Conservation (phyloP, 1,140 invertebrate genomes). For the Platyscapa corneri region DNA sequence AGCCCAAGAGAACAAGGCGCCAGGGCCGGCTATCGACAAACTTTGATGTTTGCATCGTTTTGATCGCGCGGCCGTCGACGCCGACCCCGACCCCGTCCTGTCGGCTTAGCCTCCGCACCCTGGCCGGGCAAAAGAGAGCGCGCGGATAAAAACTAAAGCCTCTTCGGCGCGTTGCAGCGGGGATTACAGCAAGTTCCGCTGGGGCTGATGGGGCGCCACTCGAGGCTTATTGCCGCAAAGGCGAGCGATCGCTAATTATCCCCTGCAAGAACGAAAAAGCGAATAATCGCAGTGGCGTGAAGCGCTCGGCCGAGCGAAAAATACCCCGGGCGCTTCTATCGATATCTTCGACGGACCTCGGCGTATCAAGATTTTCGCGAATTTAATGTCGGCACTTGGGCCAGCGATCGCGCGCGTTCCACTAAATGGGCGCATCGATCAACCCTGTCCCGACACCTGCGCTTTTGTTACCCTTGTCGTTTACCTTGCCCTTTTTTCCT, state of each 20-base stretch:
- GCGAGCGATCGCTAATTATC: background rate
- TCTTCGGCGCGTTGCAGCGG: background rate
- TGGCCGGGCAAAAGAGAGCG: background rate
- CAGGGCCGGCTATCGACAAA: background rate
- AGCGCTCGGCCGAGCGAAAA: too few species aligned
- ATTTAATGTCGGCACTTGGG: slow-evolving; percentile 11
- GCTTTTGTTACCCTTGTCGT: slow-evolving; percentile 35
- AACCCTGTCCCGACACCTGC: slow-evolving; percentile 25
- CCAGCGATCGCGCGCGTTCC: slow-evolving; percentile 15
- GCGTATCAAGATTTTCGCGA: slow-evolving; percentile 24
- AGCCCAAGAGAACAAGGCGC: background rate
- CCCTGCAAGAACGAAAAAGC: too few species aligned
- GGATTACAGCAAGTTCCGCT: background rate
- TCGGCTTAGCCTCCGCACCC: background rate
- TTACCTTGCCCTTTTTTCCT: background rate
- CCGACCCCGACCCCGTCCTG: too few species aligned
- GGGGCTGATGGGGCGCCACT: background rate
- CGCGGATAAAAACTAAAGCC: background rate
- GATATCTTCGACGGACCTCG: slow-evolving; percentile 3
- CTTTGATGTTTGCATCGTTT: slow-evolving; percentile 40
- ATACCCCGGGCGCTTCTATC: background rate
- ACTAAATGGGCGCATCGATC: slow-evolving; percentile 62
- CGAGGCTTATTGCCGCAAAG: too few species aligned
- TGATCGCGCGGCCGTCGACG: slow-evolving; percentile 1
- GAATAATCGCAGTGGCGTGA: background rate